Percentiles rank a stretch among this genome's conserved stretches.
Evolutionary conservation across 2,888 invertebrate genomes (phyloP).

Genomic region (Stegana nigrithorax): DNA sequence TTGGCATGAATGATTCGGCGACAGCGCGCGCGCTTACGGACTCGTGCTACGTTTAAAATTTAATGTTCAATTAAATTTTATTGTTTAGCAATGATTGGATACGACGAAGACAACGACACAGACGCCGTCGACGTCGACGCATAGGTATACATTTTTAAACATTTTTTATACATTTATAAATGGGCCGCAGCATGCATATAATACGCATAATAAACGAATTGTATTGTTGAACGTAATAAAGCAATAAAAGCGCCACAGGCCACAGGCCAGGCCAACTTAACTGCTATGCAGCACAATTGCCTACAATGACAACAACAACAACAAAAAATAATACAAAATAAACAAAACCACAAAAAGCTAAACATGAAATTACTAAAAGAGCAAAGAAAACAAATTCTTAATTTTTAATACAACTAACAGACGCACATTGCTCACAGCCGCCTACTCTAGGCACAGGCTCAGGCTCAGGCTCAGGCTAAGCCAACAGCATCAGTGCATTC

Average conservation of each 20-base stretch:
- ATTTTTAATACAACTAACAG: no score
- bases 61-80: constrained; percentile 53
- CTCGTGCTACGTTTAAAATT: constrained; percentile 52
- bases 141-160: no score
- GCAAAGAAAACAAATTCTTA: no score
- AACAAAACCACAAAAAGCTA: neutral
- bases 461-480: no score
- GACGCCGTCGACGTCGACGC: no score
- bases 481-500: no score
- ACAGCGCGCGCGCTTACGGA: constrained; percentile 10
- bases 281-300: no score
- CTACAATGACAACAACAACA: neutral
- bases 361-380: no score
- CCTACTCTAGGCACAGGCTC: no score
- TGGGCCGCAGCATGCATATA: neutral
- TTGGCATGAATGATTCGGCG: constrained; percentile 7
- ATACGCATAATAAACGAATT: constrained; percentile 5
- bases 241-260: constrained; percentile 48
- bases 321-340: neutral
- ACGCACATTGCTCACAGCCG: no score
- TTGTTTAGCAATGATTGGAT: constrained; percentile 36
- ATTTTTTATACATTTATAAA: neutral
- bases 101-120: no score
- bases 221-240: constrained; percentile 42
- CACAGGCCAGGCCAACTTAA: constrained; percentile 35